Evolutionary conservation across 2,113 vertebrate species (phyloP), one percentile per base, ranked within the genome.

Genomic region (Nettapus auritus): DNA sequence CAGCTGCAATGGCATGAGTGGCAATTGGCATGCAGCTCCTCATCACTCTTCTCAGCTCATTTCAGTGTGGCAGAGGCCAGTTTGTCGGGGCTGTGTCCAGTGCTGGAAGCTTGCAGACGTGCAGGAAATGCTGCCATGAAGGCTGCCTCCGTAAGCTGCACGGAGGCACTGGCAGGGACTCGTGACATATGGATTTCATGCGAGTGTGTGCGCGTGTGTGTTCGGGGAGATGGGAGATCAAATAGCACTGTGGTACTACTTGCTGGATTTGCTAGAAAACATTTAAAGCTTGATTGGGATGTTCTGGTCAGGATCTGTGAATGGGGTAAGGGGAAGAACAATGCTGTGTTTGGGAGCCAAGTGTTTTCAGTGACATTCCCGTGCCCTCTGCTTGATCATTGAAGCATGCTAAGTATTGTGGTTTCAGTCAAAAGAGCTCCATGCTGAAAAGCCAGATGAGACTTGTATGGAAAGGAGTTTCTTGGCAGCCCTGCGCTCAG

Each of bases 401-500:
- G 96, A 93, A 87, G 94, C 96, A 96, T 96, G 94, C 38, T 42
- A 87, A 95, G 86, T 63, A 73, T 92, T 96, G 96, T 91, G 95
- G 96, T 97, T 97, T 96, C 83, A 93, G 77, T 96, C 95, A 95
- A 96, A 97, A 92, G 93, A 93, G 29, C 91, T 93, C 94, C 96
- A 93, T 94, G 95, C 96, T 95, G 95, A 93, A 97, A 97, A 97
- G 94, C 95, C 96, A 97, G 96, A 93, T 97, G 96, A 95, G 94
- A 89, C 96, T 97, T 92, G 95, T 67, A 89, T 89, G 89, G 93
- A 87, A 93, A 89, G 89, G 89, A 93, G 94, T 53, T 93, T 91
- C 66, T 94, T 93, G 96, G 94, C 96, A 95, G 94, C 89, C 66
- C 3, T 0, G 48, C 68, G 69, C 94, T 92, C 89, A 31, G 91